Evolutionary conservation across 2,888 invertebrate genomes (phyloP).

Genomic region (Amphipoea oculea): DNA sequence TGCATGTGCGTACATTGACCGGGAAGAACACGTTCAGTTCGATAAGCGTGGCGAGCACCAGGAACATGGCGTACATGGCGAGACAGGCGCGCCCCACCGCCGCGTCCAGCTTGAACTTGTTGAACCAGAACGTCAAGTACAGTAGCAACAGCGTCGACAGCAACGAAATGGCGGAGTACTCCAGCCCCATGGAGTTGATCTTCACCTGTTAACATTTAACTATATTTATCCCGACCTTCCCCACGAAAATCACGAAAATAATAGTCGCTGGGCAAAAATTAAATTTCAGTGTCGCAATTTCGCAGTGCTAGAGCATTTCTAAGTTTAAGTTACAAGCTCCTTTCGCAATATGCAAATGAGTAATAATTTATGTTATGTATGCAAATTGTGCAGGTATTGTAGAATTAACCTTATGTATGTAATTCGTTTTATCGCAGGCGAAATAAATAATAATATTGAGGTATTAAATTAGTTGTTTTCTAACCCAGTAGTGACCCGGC

Average conservation of each 20-base stretch:
- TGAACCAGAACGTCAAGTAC: constrained; percentile 95
- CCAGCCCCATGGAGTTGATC: constrained; percentile 97
- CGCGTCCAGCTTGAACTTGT: constrained; percentile 96
- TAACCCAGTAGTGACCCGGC: constrained; percentile 94
- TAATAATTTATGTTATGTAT: constrained; percentile 10
- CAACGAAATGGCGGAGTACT: constrained; percentile 97
- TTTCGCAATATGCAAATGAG: constrained; percentile 61
- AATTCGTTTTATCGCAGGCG: constrained; percentile 13
- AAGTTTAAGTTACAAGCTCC: constrained; percentile 33
- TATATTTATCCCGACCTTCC: constrained; percentile 49
- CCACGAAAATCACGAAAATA: constrained; percentile 12
- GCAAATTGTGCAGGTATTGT: neutral
- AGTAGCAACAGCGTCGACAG: constrained; percentile 96
- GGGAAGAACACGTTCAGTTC: constrained; percentile 98
- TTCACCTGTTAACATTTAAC: constrained; percentile 90
- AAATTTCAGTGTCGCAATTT: constrained; percentile 57
- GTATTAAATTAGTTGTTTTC: constrained; percentile 64
- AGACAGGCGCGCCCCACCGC: constrained; percentile 96
- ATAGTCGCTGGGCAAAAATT: constrained; percentile 61
- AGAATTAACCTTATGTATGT: neutral
- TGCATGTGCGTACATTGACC: constrained; percentile 96
- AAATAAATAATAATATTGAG: neutral
- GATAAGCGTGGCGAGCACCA: constrained; percentile 96
- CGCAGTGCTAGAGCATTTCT: constrained; percentile 50
- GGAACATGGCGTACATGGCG: constrained; percentile 96